Evolutionary conservation across 2,113 vertebrate species (phyloP).

Genomic region (Narcine bancroftii): DNA sequence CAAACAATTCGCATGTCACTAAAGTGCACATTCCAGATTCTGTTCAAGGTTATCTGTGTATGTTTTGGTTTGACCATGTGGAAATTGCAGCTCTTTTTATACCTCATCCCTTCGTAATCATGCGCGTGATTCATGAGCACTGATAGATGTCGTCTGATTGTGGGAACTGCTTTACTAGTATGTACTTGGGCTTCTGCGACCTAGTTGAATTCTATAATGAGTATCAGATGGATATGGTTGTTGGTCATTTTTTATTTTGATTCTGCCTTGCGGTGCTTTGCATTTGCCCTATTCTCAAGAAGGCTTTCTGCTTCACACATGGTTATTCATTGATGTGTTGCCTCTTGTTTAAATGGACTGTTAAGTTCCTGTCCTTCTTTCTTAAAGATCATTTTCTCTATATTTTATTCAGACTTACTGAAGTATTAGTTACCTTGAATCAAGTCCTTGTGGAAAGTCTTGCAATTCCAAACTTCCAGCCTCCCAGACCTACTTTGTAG

Average conservation of each 20-base stretch:
- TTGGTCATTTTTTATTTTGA: background rate
- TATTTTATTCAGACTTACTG: background rate
- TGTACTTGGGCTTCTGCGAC: too few relatives aligned
- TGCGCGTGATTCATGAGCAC: too few relatives aligned
- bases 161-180: too few relatives aligned
- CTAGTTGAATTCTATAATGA: background rate
- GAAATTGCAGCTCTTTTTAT: too few relatives aligned
- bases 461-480: conserved; percentile 13
- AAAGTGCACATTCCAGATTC: too few relatives aligned
- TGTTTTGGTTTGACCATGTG: too few relatives aligned
- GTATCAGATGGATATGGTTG: background rate
- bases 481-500: background rate
- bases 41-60: too few relatives aligned
- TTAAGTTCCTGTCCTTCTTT: background rate
- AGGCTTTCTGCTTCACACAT: background rate
- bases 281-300: background rate
- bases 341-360: background rate
- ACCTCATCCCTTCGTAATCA: too few relatives aligned
- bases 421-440: background rate
- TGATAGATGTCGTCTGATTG: too few relatives aligned
- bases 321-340: background rate
- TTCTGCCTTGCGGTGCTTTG: background rate
- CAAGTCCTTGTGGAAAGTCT: background rate
- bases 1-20: too few relatives aligned
- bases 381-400: background rate